Base-by-base conservation (phyloP, 2,797 vertebrate species). In the Paguma larvata region DNA sequence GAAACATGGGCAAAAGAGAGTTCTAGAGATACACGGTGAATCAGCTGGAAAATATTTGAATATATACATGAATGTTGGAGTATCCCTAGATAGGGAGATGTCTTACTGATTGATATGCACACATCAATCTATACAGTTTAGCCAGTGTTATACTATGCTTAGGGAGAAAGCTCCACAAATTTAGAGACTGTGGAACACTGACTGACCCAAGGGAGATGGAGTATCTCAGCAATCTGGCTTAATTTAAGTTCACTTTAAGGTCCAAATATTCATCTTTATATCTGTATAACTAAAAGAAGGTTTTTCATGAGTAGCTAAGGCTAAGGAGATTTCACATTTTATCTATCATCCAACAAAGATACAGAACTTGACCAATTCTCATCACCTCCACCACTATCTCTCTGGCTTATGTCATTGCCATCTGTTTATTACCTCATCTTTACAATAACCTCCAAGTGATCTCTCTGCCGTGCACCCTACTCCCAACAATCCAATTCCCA, bases 1-100 rank as follows among this genome's bases (percentile, higher is more conserved):
- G 91, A 97, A 96, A 96, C 77, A 48, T 3, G 2, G 41, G 15
- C 27, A 80, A 63, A 73, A 84, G 73, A 67, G 63, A 19, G 6
- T 85, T 85, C 30, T 38, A 89, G 87, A 23, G 4, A 7, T 72
- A 77, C 0, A 56, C 46, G 27, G 51, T 84, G 34, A 89, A 77
- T 18, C 85, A 77, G 56, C 19, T 78, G 30, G 34, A 44, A 70
- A 78, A 65, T 73, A 32, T 85, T 70, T 62, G 68, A 83, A 89
- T 85, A 85, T 80, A 18, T 5, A 75, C 7, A 48, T 41, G n/a
- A 84, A 80, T 67, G 25, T 21, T 85, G 63, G 15, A 68, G 2
- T 44, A 46, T 59, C 7, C n/a, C 38, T 72, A 51, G n/a, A 25
- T 68, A 30, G 2, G 51, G 9, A 27, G 3, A 62, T 38, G 3